Percentiles rank a stretch among this genome's conserved stretches.
These are phyloP conservation scores for Aegypius monachus DNA, from an alignment of 2,113 vertebrate species.

Conservation along the genomic window DNA sequence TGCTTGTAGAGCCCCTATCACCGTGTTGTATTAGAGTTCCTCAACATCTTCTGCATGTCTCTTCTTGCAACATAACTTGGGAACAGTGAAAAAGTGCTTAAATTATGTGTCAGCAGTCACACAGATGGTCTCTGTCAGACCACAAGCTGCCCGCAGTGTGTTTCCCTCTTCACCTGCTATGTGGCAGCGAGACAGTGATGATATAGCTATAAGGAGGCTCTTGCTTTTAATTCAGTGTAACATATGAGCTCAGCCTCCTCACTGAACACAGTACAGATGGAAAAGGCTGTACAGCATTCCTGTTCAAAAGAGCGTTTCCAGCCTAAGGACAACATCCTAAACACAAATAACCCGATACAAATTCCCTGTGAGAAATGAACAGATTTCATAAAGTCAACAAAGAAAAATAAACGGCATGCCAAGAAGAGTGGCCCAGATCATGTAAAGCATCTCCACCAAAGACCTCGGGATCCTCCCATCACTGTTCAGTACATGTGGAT, in stretches of 20 bases:
- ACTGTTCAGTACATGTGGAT: too few species aligned
- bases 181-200: neutral
- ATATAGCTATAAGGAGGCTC: neutral
- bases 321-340: neutral
- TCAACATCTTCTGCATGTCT: neutral
- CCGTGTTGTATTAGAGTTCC: neutral
- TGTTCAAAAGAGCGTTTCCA: neutral
- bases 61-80: neutral
- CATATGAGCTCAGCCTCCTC: constrained; percentile 22
- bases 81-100: neutral
- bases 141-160: neutral
- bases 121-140: constrained; percentile 44
- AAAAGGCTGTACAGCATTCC: neutral
- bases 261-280: neutral
- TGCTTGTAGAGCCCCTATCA: neutral
- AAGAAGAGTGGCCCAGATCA: neutral
- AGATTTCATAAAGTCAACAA: neutral
- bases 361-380: neutral
- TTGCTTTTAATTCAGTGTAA: neutral
- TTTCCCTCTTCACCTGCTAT: constrained; percentile 45
- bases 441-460: fast-evolving
- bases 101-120: neutral
- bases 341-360: neutral
- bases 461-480: neutral
- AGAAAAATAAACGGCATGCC: neutral